phyloP scores from a whole-genome alignment of 2,797 vertebrate species.

The Sphenodon punctatus region DNA sequence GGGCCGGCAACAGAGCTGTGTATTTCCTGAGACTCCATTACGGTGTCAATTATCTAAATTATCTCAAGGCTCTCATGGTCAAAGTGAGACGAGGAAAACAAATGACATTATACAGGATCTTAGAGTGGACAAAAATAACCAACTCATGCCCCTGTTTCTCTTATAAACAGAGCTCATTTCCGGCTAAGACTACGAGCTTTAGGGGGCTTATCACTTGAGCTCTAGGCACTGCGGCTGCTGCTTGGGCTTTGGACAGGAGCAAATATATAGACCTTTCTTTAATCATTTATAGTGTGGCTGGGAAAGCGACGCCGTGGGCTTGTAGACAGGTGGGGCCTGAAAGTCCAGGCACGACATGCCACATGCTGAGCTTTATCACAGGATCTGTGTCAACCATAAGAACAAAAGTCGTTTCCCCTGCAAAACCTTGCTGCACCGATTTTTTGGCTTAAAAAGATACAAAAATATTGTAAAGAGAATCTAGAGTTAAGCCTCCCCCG shows the following conservation, averaged over 20 bases:
- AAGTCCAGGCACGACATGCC: neutral
- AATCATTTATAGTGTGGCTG: neutral
- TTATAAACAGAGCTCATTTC: neutral
- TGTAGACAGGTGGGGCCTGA: neutral
- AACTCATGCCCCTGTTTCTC: fast-evolving
- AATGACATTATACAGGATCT: neutral
- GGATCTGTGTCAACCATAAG: neutral
- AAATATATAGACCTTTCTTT: neutral
- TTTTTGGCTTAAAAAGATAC: neutral
- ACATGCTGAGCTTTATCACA: neutral
- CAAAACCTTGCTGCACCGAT: neutral
- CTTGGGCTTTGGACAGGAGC: neutral
- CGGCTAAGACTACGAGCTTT: neutral
- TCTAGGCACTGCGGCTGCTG: slow-evolving; percentile 17
- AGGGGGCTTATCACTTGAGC: neutral
- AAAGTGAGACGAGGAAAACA: neutral
- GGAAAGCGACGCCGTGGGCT: neutral
- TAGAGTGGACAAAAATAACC: slow-evolving; percentile 18
- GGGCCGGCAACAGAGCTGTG: neutral
- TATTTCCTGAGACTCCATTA: neutral
- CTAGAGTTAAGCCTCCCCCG: neutral
- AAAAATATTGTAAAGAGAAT: slow-evolving; percentile 41
- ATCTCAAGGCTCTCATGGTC: neutral
- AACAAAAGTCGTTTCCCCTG: neutral
- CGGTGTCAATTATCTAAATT: too few species aligned